Conservation (phyloP, 2,888 invertebrate genomes). For the Melipona beecheii region DNA sequence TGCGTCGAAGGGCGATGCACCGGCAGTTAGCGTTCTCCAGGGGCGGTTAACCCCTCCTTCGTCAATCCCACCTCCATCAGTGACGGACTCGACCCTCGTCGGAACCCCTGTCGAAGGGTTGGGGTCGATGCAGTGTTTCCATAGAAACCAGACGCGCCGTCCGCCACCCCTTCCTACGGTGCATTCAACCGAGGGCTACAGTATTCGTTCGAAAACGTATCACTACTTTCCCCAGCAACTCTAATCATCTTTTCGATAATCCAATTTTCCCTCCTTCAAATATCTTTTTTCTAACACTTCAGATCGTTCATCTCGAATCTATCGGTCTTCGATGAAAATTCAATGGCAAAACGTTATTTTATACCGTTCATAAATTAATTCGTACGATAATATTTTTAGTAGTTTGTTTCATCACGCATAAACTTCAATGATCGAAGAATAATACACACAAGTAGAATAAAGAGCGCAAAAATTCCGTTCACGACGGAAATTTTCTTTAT, state of each 20-base stretch:
- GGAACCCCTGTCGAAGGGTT: slow-evolving; percentile 78
- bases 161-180: slow-evolving; percentile 86
- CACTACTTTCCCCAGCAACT: slow-evolving; percentile 56
- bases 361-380: too few species aligned
- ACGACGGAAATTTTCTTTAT: not conserved
- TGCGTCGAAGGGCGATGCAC: slow-evolving; percentile 80
- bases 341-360: too few species aligned
- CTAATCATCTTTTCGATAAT: slow-evolving; percentile 55
- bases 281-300: not conserved
- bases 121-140: slow-evolving; percentile 86
- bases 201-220: slow-evolving; percentile 77
- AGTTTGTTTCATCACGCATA: too few species aligned
- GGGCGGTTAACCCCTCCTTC: slow-evolving; percentile 70
- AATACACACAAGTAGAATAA: not conserved
- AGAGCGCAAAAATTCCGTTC: not conserved
- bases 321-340: not conserved
- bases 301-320: too few species aligned
- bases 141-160: slow-evolving; percentile 85
- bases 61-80: slow-evolving; percentile 54
- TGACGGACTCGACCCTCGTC: slow-evolving; percentile 74
- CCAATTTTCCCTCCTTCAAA: not conserved
- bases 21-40: slow-evolving; percentile 73
- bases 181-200: slow-evolving; percentile 81
- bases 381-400: not conserved
- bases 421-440: not conserved